Conservation (phyloP, 53 echinoderm and acorn worm species). For the Arbacia lixula region DNA sequence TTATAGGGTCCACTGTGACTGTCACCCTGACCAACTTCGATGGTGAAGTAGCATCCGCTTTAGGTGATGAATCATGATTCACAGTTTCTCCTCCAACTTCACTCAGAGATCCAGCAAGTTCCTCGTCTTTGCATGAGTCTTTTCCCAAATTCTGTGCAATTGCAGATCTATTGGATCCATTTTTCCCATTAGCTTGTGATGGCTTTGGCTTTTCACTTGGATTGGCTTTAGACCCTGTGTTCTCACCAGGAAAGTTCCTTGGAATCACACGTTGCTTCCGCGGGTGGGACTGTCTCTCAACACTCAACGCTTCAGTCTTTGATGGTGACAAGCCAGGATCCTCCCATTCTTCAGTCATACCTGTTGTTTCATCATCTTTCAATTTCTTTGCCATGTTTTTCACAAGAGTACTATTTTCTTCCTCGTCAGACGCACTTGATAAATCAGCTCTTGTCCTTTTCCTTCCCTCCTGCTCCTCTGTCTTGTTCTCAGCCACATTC, state of each 20-base stretch:
- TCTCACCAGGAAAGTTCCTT: conserved; percentile 10
- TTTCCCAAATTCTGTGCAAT: too few species aligned
- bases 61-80: too few species aligned
- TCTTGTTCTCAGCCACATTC: not conserved
- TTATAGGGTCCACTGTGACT: conserved; percentile 25
- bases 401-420: not conserved
- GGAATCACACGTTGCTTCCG: conserved; percentile 9
- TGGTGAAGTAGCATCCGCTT: not conserved
- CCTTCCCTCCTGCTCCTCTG: conserved; percentile 20
- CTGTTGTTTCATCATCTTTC: not conserved
- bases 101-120: too few species aligned
- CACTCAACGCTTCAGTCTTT: not conserved
- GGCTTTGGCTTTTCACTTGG: too few species aligned
- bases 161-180: too few species aligned
- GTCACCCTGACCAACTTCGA: conserved; percentile 13
- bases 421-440: conserved; percentile 44
- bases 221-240: too few species aligned
- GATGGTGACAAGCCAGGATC: not conserved
- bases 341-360: not conserved
- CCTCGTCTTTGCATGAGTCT: too few species aligned
- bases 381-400: not conserved
- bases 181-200: too few species aligned
- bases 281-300: conserved; percentile 18
- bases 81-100: too few species aligned
- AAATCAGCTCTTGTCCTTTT: conserved; percentile 5